Evolutionary conservation across 2,797 vertebrate genomes (phyloP).

Genomic region (Lacerta agilis): DNA sequence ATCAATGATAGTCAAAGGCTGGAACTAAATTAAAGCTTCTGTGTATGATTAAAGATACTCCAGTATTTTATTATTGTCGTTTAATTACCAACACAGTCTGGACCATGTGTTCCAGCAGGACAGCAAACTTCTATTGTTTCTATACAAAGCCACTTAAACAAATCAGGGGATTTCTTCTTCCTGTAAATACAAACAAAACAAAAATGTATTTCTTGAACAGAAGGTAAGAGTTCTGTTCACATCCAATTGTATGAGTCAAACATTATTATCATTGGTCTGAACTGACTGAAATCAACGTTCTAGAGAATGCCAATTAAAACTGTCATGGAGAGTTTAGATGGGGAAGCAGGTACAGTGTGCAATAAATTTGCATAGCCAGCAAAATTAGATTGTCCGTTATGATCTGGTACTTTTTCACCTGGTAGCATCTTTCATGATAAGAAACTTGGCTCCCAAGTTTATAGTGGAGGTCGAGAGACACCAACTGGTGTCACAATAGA

Average conservation of each 20-base stretch:
- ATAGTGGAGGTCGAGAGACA: background rate
- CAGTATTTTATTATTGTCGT: background rate
- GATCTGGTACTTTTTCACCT: background rate
- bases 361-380: background rate
- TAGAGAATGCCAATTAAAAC: background rate
- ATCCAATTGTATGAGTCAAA: background rate
- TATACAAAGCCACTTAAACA: conserved; percentile 96
- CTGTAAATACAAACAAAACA: conserved; percentile 70
- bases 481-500: background rate
- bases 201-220: background rate
- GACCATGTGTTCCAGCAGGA: conserved; percentile 89
- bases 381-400: background rate
- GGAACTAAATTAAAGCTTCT: background rate
- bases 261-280: background rate
- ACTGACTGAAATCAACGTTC: background rate
- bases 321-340: background rate
- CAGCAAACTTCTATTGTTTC: conserved; percentile 91
- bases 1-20: background rate
- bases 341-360: background rate
- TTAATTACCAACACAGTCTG: conserved; percentile 86
- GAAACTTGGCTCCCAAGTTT: background rate
- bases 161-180: conserved; percentile 89
- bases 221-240: background rate
- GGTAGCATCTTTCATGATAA: background rate
- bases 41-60: background rate